Percentiles rank a stretch among this genome's conserved stretches.
Conservation (phyloP, 2,888 invertebrate genomes). For the Dysmachus trigonus region DNA sequence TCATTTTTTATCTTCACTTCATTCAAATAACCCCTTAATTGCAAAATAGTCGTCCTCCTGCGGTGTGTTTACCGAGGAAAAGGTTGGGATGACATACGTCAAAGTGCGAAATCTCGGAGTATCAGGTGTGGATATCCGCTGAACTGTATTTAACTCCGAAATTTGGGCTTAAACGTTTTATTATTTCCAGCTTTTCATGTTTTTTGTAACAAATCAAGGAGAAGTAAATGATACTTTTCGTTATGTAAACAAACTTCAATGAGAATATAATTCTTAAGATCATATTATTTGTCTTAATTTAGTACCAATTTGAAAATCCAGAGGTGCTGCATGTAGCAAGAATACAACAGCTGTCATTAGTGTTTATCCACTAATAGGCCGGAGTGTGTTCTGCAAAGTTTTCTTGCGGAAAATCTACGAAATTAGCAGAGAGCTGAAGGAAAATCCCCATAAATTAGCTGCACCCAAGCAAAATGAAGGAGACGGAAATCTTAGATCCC, state of each 20-base stretch:
- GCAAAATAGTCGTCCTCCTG: neutral
- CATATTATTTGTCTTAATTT: no score
- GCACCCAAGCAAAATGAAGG: conserved; percentile 57
- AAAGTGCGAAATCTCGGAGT: neutral
- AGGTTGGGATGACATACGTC: neutral
- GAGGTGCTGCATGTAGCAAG: neutral
- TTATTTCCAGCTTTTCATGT: no score
- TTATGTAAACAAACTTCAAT: no score
- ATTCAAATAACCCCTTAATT: neutral
- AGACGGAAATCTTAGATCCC: conserved; percentile 68
- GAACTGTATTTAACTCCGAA: neutral
- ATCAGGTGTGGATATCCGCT: neutral
- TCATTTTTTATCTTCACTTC: neutral
- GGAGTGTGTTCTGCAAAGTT: neutral
- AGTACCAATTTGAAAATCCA: neutral
- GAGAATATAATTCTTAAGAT: no score
- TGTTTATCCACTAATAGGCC: neutral
- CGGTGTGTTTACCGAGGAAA: neutral
- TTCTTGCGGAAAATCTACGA: neutral
- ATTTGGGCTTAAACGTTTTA: no score
- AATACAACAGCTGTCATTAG: neutral
- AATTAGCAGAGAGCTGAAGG: neutral
- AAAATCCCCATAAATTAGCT: neutral
- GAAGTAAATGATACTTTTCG: no score
- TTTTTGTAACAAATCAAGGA: neutral